phyloP scores from a whole-genome alignment of 2,888 invertebrate genomes.

The Pelosia muscerda region DNA sequence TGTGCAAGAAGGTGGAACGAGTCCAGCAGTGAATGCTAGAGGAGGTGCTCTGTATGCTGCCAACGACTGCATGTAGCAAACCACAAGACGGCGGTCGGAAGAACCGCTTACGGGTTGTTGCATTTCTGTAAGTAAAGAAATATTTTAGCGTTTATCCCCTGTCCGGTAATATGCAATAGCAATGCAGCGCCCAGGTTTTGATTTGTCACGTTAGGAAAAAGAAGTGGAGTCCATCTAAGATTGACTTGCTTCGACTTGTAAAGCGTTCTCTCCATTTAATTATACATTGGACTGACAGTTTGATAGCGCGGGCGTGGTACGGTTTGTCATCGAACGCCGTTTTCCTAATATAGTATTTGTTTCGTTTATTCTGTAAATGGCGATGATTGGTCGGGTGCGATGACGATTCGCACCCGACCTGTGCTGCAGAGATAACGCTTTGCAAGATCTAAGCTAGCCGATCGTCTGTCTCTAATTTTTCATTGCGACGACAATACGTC shows the following conservation, averaged over 20 bases:
- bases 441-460: too few relatives aligned
- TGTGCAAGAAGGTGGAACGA: conserved; percentile 90
- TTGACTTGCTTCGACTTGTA: too few relatives aligned
- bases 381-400: too few relatives aligned
- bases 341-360: too few relatives aligned
- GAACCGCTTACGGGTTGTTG: conserved; percentile 70
- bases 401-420: too few relatives aligned
- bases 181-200: neutral
- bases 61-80: conserved; percentile 91
- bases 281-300: neutral
- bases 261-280: neutral
- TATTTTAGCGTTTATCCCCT: neutral
- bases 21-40: conserved; percentile 88
- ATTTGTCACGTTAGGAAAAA: neutral
- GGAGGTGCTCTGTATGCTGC: conserved; percentile 90
- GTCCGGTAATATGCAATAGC: neutral
- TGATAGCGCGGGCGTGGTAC: too few relatives aligned
- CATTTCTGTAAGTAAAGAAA: conserved; percentile 62
- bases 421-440: too few relatives aligned
- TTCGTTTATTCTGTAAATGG: too few relatives aligned
- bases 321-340: too few relatives aligned
- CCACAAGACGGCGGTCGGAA: conserved; percentile 77
- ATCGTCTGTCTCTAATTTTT: too few relatives aligned
- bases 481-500: too few relatives aligned
- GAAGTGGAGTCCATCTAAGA: neutral